These are phyloP conservation scores for Nicator chloris DNA, from an alignment of 2,113 vertebrate genomes.

Conservation along the genomic window DNA sequence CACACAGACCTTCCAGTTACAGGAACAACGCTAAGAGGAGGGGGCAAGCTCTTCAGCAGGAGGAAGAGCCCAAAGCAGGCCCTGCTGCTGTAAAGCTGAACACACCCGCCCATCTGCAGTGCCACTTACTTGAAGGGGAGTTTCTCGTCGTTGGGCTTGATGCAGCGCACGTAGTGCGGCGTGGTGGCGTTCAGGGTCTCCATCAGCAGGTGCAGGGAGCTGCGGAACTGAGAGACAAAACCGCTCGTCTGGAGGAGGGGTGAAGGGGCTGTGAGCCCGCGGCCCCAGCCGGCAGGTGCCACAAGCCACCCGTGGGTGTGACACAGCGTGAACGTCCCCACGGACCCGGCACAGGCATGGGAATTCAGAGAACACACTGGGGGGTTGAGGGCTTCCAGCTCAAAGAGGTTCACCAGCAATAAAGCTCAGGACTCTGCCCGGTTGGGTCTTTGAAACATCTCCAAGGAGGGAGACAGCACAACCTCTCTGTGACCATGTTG, in stretches of 20 bases:
- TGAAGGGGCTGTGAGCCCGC: not conserved
- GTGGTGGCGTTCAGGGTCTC: slow-evolving; percentile 94
- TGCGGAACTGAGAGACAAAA: slow-evolving; percentile 82
- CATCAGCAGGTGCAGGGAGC: slow-evolving; percentile 90
- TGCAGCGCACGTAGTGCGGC: slow-evolving; percentile 94
- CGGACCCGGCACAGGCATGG: rapidly evolving
- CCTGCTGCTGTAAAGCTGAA: rapidly evolving
- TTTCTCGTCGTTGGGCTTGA: slow-evolving; percentile 93
- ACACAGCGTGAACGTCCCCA: rapidly evolving
- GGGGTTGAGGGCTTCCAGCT: not conserved
- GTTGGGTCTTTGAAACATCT: not conserved
- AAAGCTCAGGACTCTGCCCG: rapidly evolving
- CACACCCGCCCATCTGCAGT: not conserved
- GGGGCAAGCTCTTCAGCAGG: not conserved
- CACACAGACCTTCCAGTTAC: rapidly evolving
- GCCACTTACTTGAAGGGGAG: slow-evolving; percentile 87
- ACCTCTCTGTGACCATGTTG: not conserved
- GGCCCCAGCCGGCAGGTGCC: not conserved
- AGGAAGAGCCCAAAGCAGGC: not conserved
- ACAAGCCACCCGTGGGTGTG: not conserved
- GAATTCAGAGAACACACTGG: not conserved
- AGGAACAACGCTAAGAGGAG: not conserved
- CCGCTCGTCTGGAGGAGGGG: not conserved
- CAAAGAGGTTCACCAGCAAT: not conserved
- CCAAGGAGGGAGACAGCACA: not conserved